These are phyloP conservation scores for Pentalonia nigronervosa DNA, from an alignment of 1,140 invertebrate species.

Conservation along the genomic window DNA sequence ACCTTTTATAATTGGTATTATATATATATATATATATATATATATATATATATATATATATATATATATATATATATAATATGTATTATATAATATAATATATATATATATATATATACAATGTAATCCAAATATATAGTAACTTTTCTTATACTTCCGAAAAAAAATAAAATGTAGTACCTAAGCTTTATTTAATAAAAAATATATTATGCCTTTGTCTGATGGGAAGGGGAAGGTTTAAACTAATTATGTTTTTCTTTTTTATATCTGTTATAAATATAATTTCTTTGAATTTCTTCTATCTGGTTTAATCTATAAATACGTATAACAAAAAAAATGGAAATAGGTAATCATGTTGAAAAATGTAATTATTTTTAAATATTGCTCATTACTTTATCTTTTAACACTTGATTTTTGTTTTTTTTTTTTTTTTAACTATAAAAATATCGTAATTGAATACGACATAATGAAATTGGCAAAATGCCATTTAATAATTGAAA, in stretches of 20 bases:
- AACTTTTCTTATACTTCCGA: not conserved
- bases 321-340: not conserved
- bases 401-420: not conserved
- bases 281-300: not conserved
- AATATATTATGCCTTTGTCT: not conserved
- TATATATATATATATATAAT: not conserved
- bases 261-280: not conserved
- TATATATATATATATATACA: not conserved
- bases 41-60: not conserved
- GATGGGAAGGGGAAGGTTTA: not conserved
- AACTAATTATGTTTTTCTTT: not conserved
- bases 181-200: slow-evolving; percentile 10
- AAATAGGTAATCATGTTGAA: not conserved
- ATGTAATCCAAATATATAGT: not conserved
- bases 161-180: not conserved
- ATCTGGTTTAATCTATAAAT: not conserved
- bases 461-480: not conserved
- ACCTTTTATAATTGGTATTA: not conserved
- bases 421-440: not conserved
- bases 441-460: not conserved
- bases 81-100: no score
- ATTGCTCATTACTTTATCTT: not conserved
- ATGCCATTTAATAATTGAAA: slow-evolving; percentile 15
- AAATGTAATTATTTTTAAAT: not conserved
- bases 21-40: not conserved